A percentile compares a stretch with the other conserved stretches of the same genome.
These are phyloP conservation scores for Drosophila nannoptera DNA, from an alignment of 1,140 invertebrate genomes.

Conservation along the genomic window DNA sequence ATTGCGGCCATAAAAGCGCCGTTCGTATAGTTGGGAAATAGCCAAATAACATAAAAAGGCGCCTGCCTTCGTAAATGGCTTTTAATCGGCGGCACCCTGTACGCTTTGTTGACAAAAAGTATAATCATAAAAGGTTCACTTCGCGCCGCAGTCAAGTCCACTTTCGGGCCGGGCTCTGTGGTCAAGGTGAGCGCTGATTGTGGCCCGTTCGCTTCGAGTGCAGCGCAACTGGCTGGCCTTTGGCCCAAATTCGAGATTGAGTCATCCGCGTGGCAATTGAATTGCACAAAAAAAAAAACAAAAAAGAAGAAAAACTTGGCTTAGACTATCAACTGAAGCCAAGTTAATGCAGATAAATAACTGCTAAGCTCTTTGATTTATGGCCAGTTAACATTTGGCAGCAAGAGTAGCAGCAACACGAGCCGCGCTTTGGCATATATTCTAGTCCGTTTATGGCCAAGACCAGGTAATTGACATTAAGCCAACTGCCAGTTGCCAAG, in stretches of 20 bases:
- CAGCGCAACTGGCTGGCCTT: conserved; percentile 7
- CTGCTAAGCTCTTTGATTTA: conserved; percentile 26
- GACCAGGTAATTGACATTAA: conserved; percentile 57
- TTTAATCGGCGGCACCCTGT: conserved; percentile 41
- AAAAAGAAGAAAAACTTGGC: conserved; percentile 12
- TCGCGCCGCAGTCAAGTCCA: conserved; percentile 35
- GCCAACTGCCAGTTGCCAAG: conserved; percentile 35
- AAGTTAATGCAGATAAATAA: conserved; percentile 14
- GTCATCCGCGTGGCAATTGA: conserved; percentile 18
- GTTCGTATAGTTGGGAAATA: conserved; percentile 14
- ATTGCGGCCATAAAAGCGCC: conserved; percentile 35
- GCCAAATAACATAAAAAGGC: conserved; percentile 13
- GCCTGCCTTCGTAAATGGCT: conserved; percentile 21
- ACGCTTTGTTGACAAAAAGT: conserved; percentile 18
- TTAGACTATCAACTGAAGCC: neutral
- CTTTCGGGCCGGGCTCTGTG: conserved; percentile 19
- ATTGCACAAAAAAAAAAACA: conserved; percentile 1
- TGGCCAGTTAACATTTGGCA: conserved; percentile 10
- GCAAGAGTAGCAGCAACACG: neutral
- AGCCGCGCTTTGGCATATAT: conserved; percentile 6
- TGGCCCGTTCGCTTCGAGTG: conserved; percentile 22
- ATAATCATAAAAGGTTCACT: conserved; percentile 15
- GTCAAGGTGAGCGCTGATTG: conserved; percentile 40
- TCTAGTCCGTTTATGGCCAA: conserved; percentile 32
- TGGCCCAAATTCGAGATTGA: conserved; percentile 46